Percentiles rank a stretch among this genome's conserved stretches.
Evolutionary conservation across 2,888 invertebrate species (phyloP).

Genomic region (Trichogramma evanescens): DNA sequence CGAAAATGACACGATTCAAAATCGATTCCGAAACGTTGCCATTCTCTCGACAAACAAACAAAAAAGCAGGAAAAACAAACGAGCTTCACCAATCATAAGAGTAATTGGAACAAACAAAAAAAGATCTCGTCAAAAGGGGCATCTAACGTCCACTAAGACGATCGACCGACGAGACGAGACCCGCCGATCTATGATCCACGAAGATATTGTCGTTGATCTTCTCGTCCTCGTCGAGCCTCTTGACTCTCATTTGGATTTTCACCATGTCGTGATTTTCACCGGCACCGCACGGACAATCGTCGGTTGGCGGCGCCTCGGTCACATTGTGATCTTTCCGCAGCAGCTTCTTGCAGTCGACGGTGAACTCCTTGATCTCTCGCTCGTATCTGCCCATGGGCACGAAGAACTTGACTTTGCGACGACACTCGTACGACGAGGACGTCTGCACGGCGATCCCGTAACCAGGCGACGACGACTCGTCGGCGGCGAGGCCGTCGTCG

Average conservation of each 20-base stretch:
- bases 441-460: slow-evolving; percentile 22
- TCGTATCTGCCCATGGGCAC: slow-evolving; percentile 22
- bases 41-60: too few relatives aligned
- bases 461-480: neutral
- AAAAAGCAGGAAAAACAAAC: too few relatives aligned
- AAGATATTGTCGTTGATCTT: too few relatives aligned
- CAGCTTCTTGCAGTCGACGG: slow-evolving; percentile 7
- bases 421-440: neutral
- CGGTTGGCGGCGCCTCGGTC: neutral
- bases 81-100: too few relatives aligned
- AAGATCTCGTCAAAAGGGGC: too few relatives aligned
- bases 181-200: too few relatives aligned
- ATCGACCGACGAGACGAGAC: too few relatives aligned
- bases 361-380: slow-evolving; percentile 18
- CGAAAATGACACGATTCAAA: too few relatives aligned
- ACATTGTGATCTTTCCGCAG: neutral
- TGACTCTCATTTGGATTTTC: slow-evolving; percentile 9
- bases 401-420: slow-evolving; percentile 9
- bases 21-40: too few relatives aligned
- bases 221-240: neutral
- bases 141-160: too few relatives aligned
- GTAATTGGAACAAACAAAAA: too few relatives aligned
- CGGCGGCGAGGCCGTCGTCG: neutral
- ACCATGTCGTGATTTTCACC: slow-evolving; percentile 1
- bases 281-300: neutral